Conservation (phyloP, 1,140 invertebrate species). For the Pseudomyrmex pallidus region DNA sequence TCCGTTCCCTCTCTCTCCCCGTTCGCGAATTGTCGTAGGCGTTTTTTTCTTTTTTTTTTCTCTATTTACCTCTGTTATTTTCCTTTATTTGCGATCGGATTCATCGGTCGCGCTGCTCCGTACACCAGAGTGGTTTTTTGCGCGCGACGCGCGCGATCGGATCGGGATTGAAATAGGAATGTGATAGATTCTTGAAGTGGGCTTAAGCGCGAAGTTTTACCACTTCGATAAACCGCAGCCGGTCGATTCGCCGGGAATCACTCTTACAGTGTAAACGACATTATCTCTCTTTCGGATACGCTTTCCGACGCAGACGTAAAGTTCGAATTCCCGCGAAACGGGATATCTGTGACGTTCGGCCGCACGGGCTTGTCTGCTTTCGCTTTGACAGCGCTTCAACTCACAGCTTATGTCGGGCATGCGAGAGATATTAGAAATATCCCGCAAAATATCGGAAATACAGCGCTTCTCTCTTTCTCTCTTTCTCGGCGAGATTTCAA, state of each 20-base stretch:
- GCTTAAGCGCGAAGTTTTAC: not conserved
- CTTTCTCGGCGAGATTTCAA: not conserved
- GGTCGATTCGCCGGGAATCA: conserved; percentile 1
- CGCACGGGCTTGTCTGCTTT: conserved; percentile 1
- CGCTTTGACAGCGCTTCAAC: not conserved
- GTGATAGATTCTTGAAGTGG: conserved; percentile 8
- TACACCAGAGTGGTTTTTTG: conserved; percentile 5
- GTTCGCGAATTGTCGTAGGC: conserved; percentile 35
- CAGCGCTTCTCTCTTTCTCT: no score
- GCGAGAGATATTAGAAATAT: conserved; percentile 38
- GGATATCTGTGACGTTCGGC: conserved; percentile 28
- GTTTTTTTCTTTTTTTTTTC: not conserved
- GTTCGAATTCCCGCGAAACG: conserved; percentile 19
- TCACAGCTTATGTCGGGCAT: conserved; percentile 17
- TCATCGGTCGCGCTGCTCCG: conserved; percentile 17
- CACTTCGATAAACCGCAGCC: conserved; percentile 26
- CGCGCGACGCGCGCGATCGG: conserved; percentile 22
- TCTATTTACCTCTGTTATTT: conserved; percentile 25
- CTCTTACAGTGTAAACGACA: conserved; percentile 42
- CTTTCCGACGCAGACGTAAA: not conserved
- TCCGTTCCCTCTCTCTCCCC: conserved; percentile 43
- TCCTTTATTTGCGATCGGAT: conserved; percentile 49
- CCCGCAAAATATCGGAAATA: conserved; percentile 21
- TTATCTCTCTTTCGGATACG: not conserved
- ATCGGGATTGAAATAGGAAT: conserved; percentile 30